Percentiles rank a stretch among this genome's conserved stretches.
Evolutionary conservation across 2,797 vertebrate species (phyloP).

Genomic region (Mus caroli): DNA sequence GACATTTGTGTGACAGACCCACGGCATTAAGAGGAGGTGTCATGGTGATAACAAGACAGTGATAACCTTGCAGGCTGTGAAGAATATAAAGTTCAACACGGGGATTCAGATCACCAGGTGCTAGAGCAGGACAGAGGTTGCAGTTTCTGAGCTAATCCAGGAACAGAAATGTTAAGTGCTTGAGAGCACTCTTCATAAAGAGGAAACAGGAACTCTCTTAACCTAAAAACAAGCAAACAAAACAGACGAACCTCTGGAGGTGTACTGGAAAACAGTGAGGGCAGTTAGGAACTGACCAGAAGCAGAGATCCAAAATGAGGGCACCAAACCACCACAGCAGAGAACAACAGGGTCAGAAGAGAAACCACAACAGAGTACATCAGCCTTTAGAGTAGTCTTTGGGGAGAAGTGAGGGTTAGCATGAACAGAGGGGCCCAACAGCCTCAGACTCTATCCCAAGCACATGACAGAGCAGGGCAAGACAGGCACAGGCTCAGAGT

Average conservation of each 20-base stretch:
- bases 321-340: rapidly evolving
- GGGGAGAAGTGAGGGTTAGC: rapidly evolving
- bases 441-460: too few species aligned
- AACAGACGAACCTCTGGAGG: too few species aligned
- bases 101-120: rapidly evolving
- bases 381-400: rapidly evolving
- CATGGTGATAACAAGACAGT: too few species aligned
- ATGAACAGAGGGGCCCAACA: background rate
- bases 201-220: background rate
- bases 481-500: rapidly evolving
- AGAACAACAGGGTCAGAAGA: too few species aligned
- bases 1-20: background rate
- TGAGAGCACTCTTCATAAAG: background rate
- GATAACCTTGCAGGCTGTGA: rapidly evolving
- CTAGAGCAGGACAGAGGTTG: rapidly evolving
- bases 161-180: background rate
- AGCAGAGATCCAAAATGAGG: background rate
- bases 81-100: background rate
- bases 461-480: background rate
- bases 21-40: background rate
- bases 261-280: background rate
- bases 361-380: too few species aligned
- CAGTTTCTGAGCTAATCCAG: background rate
- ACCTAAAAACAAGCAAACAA: background rate
- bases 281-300: background rate